Evolutionary conservation across 2,797 vertebrate species (phyloP).

Genomic region (Manis pentadactyla): DNA sequence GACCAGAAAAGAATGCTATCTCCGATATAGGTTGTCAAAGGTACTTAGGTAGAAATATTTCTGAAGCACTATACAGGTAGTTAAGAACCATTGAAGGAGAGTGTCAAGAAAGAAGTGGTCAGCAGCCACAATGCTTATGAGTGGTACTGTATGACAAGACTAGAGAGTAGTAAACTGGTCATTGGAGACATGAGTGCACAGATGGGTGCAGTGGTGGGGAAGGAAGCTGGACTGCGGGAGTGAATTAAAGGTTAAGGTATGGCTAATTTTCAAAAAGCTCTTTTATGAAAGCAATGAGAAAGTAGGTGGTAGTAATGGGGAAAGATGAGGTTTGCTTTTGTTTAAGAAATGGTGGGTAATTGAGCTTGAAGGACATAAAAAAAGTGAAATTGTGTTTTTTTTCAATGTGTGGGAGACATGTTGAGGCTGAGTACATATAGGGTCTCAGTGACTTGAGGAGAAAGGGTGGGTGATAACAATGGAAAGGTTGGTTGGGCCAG

Average conservation of each 20-base stretch:
- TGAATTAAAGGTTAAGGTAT: neutral
- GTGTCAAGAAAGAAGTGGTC: neutral
- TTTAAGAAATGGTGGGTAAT: neutral
- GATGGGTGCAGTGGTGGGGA: neutral
- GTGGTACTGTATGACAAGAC: neutral
- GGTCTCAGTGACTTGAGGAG: neutral
- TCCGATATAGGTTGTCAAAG: neutral
- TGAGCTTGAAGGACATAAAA: neutral
- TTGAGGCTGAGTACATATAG: neutral
- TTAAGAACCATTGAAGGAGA: neutral
- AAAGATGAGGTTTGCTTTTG: neutral
- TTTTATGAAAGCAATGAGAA: neutral
- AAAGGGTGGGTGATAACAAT: neutral
- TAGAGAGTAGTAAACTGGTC: neutral
- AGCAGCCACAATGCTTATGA: neutral
- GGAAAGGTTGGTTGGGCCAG: neutral
- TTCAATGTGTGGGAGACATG: neutral
- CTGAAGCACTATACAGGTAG: neutral
- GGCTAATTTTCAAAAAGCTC: neutral
- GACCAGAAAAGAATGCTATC: neutral
- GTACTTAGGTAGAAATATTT: neutral
- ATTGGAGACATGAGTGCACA: neutral
- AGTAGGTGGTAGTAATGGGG: neutral
- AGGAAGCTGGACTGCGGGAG: neutral
- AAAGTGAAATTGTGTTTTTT: slow-evolving; percentile 25